A percentile compares a stretch with the other conserved stretches of the same genome.
These are phyloP conservation scores for human DNA, from an alignment of 2,113 vertebrate genomes.

Conservation along the genomic window GRCh38 chr2:147046001-147046500, in stretches of 20 bases:
- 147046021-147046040: background rate
- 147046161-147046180: background rate
- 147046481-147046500: constrained; percentile 39
- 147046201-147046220: background rate
- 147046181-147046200: background rate
- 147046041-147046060: background rate
- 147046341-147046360: background rate
- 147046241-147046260: background rate
- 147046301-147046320: background rate
- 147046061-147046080: no score
- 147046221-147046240: background rate
- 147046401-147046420: constrained; percentile 31
- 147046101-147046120: background rate
- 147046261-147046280: background rate
- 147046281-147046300: background rate
- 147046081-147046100: background rate
- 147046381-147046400: background rate
- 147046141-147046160: background rate
- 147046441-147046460: constrained; percentile 32
- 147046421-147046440: constrained; percentile 32
- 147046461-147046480: constrained; percentile 30
- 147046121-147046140: background rate
- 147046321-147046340: background rate
- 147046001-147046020: background rate
- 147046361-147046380: background rate